Evolutionary conservation across 92 coral and sea anemone genomes (phyloP), one percentile per base, ranked within the genome.

Genomic region (Porites lobata): DNA sequence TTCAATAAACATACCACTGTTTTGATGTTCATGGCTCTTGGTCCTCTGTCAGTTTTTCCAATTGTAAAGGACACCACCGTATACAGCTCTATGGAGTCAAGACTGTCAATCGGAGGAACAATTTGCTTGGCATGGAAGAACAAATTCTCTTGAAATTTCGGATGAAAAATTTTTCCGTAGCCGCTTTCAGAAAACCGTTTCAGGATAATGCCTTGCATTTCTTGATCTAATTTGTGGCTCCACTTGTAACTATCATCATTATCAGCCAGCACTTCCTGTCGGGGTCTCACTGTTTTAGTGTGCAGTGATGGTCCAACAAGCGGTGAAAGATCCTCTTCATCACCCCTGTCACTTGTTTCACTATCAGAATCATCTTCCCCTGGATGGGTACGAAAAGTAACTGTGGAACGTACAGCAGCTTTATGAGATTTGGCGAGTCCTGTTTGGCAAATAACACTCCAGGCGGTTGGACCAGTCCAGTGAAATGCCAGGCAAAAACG

Each of bases 391-490:
- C 72, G 69, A 1, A 88, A 78, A 43, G 77, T 24, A 18, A 76
- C 57, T 9, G 78, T 50, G 17, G 88, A 91, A 51, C 88, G 85
- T 15, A 67, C 77, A 54, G 26, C 79, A 71, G 98, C 94, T 51
- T 93, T 88, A 14, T 79, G 90, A 18, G 75, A 77, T 58, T 92
- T 92, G 72, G 70, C 87, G 17, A 56, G 62, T 51, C 89, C 93
- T 12, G 88, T 79, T 47, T 11, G 61, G 68, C 90, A 92, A 51
- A 80, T 66, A 1, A 94, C 98, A 26, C 65, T 57, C 95, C 95
- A 94, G 43, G 98, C 98, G 66, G 50, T 51, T n/a, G 93, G 98
- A 67, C 98, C 98, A 24, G 83, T 85, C 85, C 96, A 80, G 84
- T 94, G 94, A 78, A 94, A 94, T 14, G 94, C 92, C n/a, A 94